Evolutionary conservation across 2,888 invertebrate genomes (phyloP).

Genomic region (Ommatoiulus sabulosus): DNA sequence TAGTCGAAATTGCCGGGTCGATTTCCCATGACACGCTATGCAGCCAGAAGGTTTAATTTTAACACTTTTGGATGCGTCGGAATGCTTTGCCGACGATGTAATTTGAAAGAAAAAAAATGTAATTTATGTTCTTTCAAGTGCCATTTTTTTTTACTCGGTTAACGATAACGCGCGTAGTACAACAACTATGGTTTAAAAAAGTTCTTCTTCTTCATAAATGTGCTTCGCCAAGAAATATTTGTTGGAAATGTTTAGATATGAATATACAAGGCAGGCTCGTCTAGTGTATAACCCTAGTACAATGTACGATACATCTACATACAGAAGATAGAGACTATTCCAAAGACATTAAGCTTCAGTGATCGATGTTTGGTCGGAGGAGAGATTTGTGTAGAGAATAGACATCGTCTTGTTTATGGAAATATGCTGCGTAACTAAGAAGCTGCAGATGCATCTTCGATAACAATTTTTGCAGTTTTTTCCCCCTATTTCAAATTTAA

Average conservation of each 20-base stretch:
- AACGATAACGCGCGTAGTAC: neutral
- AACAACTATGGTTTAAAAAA: neutral
- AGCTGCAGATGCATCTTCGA: neutral
- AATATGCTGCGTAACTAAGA: neutral
- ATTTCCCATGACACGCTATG: constrained; percentile 38
- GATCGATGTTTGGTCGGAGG: neutral
- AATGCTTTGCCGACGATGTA: constrained; percentile 38
- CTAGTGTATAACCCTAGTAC: neutral
- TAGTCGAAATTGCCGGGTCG: constrained; percentile 43
- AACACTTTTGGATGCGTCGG: constrained; percentile 22
- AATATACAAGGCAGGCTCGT: neutral
- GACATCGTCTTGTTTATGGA: neutral
- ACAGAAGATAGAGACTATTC: neutral
- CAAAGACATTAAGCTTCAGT: constrained; percentile 11
- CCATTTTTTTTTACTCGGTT: constrained; percentile 34
- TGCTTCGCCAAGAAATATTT: neutral
- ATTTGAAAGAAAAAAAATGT: constrained; percentile 27
- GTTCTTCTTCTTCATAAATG: neutral
- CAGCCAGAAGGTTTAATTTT: constrained; percentile 45
- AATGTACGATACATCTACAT: neutral
- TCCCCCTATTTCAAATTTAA: neutral
- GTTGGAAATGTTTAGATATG: neutral
- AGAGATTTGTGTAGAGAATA: constrained; percentile 17
- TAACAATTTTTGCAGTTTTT: neutral
- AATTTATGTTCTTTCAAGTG: constrained; percentile 45